Evolutionary conservation across 92 coral and sea anemone species (phyloP), one percentile per base, ranked within the genome.

Genomic region (Blastomussa wellsi): DNA sequence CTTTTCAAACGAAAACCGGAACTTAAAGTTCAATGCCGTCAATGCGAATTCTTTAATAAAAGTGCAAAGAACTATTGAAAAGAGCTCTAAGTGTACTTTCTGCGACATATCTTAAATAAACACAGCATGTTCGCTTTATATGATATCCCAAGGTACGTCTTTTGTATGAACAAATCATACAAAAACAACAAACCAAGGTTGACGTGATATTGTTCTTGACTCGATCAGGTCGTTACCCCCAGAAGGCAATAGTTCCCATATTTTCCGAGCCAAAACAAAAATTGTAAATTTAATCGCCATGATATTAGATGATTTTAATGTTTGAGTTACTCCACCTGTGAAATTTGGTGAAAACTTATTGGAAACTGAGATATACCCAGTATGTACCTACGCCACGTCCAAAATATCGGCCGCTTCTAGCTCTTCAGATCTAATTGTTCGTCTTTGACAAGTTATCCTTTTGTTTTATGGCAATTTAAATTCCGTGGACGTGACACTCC

Each of bases 1-100:
- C n/a, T 26, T 33, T 20, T 33, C 44, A 11, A 52, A 57, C 20
- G 17, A 36, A 39, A 47, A 80, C 59, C 74, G 74, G 75, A 66
- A 80, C 65, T 66, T 31, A 20, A 11, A 64, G 41, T 79, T 79
- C 73, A 28, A 41, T 65, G 32, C 47, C 9, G 39, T 41, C 53
- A 79, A 33, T 17, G 10, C 53, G 41, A 37, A 41, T 51, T 82
- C 78, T 19, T 35, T 44, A 26, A 71, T 39, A 52, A 82, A 31
- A 70, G 70, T 82, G 51, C 68, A 53, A 71, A 71, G 70, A 53
- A 71, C 78, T 53, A 41, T 29, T 75, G 42, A 38, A 41, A 83
- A 47, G 48, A 19, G 72, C 28, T 60, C 6, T 22, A 83, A 83
- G 73, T 74, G 87, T 83, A 59, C 87, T 74, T 74, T 57, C 42